Percentiles rank a stretch among this genome's conserved stretches.
Conservation (phyloP, 2,113 vertebrate genomes). For the Trinectes maculatus region DNA sequence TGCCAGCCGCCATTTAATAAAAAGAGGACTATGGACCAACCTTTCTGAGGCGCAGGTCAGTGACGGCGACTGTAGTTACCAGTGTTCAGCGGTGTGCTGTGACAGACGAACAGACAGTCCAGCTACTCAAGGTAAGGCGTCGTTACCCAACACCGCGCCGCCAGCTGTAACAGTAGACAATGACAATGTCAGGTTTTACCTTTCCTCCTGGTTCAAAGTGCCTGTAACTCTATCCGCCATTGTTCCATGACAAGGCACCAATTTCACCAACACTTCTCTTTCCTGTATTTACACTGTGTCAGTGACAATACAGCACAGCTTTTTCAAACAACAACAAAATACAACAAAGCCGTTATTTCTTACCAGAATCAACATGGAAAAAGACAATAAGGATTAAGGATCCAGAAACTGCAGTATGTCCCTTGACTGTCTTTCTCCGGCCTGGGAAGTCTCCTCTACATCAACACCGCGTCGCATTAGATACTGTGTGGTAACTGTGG, state of each 20-base stretch:
- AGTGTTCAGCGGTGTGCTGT: background rate
- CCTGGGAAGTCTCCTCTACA: too few species aligned
- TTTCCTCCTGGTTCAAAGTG: conserved; percentile 12
- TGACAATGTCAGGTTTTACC: conserved; percentile 8
- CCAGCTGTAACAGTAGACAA: conserved; percentile 30
- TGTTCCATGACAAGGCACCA: conserved; percentile 23
- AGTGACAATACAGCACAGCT: too few species aligned
- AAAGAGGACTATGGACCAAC: background rate
- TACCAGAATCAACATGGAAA: conserved; percentile 18
- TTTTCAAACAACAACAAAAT: too few species aligned
- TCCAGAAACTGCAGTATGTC: background rate
- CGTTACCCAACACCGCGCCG: conserved; percentile 15
- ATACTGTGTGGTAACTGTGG: background rate
- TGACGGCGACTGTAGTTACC: conserved; percentile 10
- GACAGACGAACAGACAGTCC: conserved; percentile 16
- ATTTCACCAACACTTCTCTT: background rate
- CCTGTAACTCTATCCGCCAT: background rate
- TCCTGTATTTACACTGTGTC: too few species aligned
- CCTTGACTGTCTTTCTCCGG: background rate
- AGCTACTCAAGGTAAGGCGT: background rate
- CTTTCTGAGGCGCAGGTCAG: too few species aligned
- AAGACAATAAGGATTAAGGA: background rate
- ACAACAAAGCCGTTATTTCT: background rate
- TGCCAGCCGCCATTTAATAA: too few species aligned
- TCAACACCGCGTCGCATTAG: background rate